Evolutionary conservation across 2,888 invertebrate genomes (phyloP), one percentile per base, ranked within the genome.

Genomic region (Pseudoips prasinana): DNA sequence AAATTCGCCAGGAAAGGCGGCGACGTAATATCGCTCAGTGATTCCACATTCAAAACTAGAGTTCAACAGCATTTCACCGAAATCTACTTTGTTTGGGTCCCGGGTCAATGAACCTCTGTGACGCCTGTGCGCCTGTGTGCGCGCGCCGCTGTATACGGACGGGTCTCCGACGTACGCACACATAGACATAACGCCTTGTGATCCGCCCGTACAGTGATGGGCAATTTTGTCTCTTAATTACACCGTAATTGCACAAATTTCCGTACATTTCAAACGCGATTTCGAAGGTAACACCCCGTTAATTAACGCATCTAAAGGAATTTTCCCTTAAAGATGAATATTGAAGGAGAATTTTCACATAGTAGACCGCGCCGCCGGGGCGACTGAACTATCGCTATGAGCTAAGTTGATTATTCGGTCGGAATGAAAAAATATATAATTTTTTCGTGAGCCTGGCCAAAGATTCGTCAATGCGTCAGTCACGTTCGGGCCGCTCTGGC

Each of bases 71-170:
- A 80, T 84, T 86, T 84, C 85, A 87, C 86, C 87, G 83, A 87
- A 88, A 83, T 86, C 83, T 79, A 86, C 86, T 83, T 85, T 87
- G 87, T 88, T 87, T 87, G 86, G 87, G 87, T 84, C 82, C 78
- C 59, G 70, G 89, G 83, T 85, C 86, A 72, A 73, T 59, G 88
- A 79, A 71, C 84, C 65, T 59, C 56, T 65, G 72, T 81, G 83
- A 81, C 83, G 85, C 77, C 75, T 51, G 48, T 58, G 56, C 51
- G 73, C 45, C 53, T 69, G 80, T 84, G 83, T 83, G 86, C 77
- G 79, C 70, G 73, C 75, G 70, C 67, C 73, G 65, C 58, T 64
- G 39, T 54, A 64, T 77, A 46, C 56, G 57, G 51, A 70, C 69
- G 65, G 60, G 43, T 50, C 60, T 58, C 55, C 64, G 62, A 60